These are phyloP conservation scores for Geotrypetes seraphini DNA, from an alignment of 2,797 vertebrate species.

Conservation along the genomic window DNA sequence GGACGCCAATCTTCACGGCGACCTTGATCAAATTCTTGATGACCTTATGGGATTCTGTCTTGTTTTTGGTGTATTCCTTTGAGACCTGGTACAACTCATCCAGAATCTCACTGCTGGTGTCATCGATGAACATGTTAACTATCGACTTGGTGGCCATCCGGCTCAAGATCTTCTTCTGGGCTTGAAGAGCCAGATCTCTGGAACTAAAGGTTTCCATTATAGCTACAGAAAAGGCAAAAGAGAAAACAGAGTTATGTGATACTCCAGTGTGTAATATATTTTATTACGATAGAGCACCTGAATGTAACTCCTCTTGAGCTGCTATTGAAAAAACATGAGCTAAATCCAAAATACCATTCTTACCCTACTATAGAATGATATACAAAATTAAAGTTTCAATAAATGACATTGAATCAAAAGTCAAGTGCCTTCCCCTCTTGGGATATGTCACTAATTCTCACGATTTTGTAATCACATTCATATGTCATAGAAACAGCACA, in stretches of 20 bases:
- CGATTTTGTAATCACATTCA: too few relatives aligned
- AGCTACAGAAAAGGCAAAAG: constrained; percentile 1
- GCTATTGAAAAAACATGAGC: too few relatives aligned
- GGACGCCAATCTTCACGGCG: constrained; percentile 73
- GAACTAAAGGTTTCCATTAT: constrained; percentile 79
- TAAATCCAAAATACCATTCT: too few relatives aligned
- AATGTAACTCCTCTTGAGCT: too few relatives aligned
- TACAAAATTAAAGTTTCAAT: too few relatives aligned
- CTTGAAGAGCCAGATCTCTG: constrained; percentile 73
- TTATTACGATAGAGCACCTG: too few relatives aligned
- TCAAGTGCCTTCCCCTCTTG: too few relatives aligned
- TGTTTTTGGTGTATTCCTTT: constrained; percentile 67
- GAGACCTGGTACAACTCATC: constrained; percentile 85
- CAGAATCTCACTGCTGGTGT: constrained; percentile 77
- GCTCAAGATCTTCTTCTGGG: constrained; percentile 84
- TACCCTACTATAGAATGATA: too few relatives aligned
- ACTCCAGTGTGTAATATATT: too few relatives aligned
- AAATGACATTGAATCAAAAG: too few relatives aligned
- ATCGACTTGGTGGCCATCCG: constrained; percentile 72
- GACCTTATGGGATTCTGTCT: constrained; percentile 71
- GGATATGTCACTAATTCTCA: too few relatives aligned
- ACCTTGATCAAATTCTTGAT: constrained; percentile 83
- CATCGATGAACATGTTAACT: constrained; percentile 79
- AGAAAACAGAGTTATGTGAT: constrained; percentile 2
- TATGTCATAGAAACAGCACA: too few relatives aligned